Conservation (phyloP, 2,888 invertebrate genomes). For the Eristalinus sepulchralis region DNA sequence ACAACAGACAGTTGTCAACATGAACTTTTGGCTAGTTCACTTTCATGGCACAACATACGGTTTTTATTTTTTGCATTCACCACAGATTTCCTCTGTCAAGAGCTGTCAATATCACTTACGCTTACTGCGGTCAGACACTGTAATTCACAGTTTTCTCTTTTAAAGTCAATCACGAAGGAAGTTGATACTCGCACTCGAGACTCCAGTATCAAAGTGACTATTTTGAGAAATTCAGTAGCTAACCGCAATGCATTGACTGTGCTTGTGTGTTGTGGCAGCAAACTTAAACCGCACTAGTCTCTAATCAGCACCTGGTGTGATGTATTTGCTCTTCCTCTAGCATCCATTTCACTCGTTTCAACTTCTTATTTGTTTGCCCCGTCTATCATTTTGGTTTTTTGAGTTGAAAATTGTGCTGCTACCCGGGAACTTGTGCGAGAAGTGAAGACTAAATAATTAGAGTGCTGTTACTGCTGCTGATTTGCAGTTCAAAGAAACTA, state of each 20-base stretch:
- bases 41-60: not conserved
- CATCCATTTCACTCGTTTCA: not conserved
- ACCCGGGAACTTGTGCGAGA: not conserved
- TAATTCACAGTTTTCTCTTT: not conserved
- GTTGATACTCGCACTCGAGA: not conserved
- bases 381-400: not conserved
- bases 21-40: not conserved
- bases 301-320: slow-evolving; percentile 19
- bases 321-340: not conserved
- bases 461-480: not conserved
- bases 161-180: not conserved
- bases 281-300: not conserved
- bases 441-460: not conserved
- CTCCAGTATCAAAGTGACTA: not conserved
- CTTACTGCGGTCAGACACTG: not conserved
- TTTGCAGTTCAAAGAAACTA: slow-evolving; percentile 53
- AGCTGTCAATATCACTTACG: not conserved
- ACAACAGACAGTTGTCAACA: too few species aligned
- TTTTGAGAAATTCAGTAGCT: slow-evolving; percentile 13
- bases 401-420: not conserved
- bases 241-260: slow-evolving; percentile 8
- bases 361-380: not conserved
- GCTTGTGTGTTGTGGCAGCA: not conserved
- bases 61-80: not conserved
- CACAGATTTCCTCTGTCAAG: not conserved